Evolutionary conservation across 2,113 vertebrate genomes (phyloP).

Genomic region (Oxygymnocypris stewartii): DNA sequence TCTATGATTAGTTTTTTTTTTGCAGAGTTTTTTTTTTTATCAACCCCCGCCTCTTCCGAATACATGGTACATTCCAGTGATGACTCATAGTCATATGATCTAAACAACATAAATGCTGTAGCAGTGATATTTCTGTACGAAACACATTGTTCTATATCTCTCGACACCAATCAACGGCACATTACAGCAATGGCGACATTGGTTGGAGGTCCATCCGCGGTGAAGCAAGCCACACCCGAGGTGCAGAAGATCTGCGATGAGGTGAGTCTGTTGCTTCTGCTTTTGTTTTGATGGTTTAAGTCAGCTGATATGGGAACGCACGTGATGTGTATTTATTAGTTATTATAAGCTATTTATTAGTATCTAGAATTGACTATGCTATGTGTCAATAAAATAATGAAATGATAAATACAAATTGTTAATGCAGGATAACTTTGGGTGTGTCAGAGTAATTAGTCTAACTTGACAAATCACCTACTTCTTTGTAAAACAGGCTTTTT

Average conservation of each 20-base stretch:
- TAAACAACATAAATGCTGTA: background rate
- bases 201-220: conserved; percentile 58
- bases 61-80: conserved; percentile 6
- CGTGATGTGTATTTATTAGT: background rate
- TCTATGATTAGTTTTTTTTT: too few relatives aligned
- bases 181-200: conserved; percentile 9
- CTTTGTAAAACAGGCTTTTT: background rate
- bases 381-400: background rate
- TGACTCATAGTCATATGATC: conserved; percentile 29
- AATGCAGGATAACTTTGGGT: background rate
- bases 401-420: background rate
- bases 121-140: background rate
- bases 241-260: conserved; percentile 68
- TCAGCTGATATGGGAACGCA: background rate
- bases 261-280: conserved; percentile 66
- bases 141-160: background rate
- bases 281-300: conserved; percentile 7
- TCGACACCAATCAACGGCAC: background rate
- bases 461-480: background rate
- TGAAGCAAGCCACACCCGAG: conserved; percentile 65
- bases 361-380: background rate
- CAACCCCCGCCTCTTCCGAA: background rate
- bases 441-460: background rate
- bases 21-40: background rate
- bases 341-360: background rate